Evolutionary conservation across 92 coral and sea anemone species (phyloP).

Genomic region (Palythoa caribaeorum): DNA sequence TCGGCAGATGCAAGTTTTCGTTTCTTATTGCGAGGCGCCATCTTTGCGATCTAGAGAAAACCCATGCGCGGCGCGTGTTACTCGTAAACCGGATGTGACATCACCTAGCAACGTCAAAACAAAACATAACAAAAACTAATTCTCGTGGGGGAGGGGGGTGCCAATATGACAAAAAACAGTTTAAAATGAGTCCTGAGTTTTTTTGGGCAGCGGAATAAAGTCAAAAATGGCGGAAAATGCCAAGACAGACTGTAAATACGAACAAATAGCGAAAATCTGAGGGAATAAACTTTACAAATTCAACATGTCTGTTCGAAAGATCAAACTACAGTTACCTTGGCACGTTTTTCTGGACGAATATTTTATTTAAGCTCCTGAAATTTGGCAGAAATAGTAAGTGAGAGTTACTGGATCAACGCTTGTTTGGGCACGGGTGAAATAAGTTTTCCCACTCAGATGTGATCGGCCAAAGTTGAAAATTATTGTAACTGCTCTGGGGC

Average conservation of each 20-base stretch:
- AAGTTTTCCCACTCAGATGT: neutral
- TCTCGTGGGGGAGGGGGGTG: constrained; percentile 23
- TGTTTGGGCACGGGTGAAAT: neutral
- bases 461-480: neutral
- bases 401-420: neutral
- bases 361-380: neutral
- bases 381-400: constrained; percentile 7
- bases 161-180: neutral
- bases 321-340: constrained; percentile 12
- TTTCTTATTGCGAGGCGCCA: constrained; percentile 46
- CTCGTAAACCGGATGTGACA: constrained; percentile 16
- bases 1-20: constrained; percentile 15
- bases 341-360: constrained; percentile 19
- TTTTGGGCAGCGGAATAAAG: constrained; percentile 35
- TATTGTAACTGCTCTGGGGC: neutral
- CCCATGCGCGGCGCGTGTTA: neutral
- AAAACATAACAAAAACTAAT: constrained; percentile 21
- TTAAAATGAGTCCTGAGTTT: neutral
- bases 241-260: neutral
- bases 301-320: neutral
- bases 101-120: constrained; percentile 20
- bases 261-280: neutral
- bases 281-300: constrained; percentile 10
- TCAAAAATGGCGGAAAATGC: constrained; percentile 24
- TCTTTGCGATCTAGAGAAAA: constrained; percentile 7